phyloP scores from a whole-genome alignment of 2,797 vertebrate genomes.

The Eurystomus glaucurus region DNA sequence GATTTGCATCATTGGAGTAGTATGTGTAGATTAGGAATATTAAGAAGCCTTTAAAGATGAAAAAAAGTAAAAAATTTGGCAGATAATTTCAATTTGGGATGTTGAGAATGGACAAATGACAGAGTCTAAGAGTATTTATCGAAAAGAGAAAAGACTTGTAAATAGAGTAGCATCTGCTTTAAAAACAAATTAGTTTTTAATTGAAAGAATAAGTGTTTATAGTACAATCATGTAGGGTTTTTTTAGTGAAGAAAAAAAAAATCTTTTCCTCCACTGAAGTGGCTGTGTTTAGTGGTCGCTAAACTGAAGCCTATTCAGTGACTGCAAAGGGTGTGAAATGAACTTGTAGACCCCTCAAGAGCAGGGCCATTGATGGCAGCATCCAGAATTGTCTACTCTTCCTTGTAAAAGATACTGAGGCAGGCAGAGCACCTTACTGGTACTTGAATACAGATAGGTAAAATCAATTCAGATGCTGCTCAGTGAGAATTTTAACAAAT shows the following conservation, averaged over 20 bases:
- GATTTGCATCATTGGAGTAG: neutral
- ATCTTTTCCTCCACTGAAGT: neutral
- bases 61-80: neutral
- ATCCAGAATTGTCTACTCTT: neutral
- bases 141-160: neutral
- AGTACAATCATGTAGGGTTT: accelerated
- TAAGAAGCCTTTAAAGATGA: neutral
- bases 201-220: neutral
- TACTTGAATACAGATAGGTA: neutral
- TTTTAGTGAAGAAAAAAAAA: neutral
- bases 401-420: neutral
- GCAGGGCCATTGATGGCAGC: neutral
- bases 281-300: neutral
- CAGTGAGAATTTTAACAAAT: neutral
- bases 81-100: neutral
- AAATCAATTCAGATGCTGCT: neutral
- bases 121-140: neutral
- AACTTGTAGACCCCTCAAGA: neutral
- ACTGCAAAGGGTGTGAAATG: neutral
- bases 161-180: neutral
- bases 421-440: neutral
- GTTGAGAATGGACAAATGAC: neutral
- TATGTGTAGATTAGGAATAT: neutral
- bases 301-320: neutral
- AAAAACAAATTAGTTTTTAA: neutral